A percentile compares a stretch with the other conserved stretches of the same genome.
phyloP scores from a whole-genome alignment of 2,797 vertebrate species.

The Rhinoraja longicauda region DNA sequence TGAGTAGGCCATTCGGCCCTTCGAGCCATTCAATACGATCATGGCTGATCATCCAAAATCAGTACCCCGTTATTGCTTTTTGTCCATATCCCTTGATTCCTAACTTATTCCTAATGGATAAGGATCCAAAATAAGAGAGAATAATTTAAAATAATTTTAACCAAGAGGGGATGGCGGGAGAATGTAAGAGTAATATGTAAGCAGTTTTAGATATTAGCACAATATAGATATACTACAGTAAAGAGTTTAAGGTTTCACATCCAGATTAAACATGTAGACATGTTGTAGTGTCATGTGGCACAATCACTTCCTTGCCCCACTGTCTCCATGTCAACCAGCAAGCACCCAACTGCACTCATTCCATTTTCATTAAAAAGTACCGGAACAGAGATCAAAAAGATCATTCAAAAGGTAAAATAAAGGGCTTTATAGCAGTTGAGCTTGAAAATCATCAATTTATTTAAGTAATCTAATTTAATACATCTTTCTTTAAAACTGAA shows the following conservation, averaged over 20 bases:
- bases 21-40: too few species aligned
- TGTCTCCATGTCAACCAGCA: too few species aligned
- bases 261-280: neutral
- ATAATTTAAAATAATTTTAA: conserved; percentile 24
- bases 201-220: conserved; percentile 36
- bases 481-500: neutral
- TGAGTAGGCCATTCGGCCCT: too few species aligned
- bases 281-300: too few species aligned
- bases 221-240: conserved; percentile 33
- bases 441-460: neutral
- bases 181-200: conserved; percentile 35
- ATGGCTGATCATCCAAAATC: too few species aligned
- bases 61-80: too few species aligned
- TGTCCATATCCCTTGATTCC: too few species aligned
- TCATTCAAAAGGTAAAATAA: neutral
- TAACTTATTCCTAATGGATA: neutral
- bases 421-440: neutral
- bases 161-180: neutral
- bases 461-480: neutral
- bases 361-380: neutral
- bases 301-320: too few species aligned
- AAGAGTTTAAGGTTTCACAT: neutral
- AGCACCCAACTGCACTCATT: too few species aligned
- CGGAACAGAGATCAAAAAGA: neutral
- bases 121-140: neutral